Percentiles rank a stretch among this genome's conserved stretches.
Conservation (phyloP, 2,113 vertebrate species). For the Protobothrops flavoviridis region DNA sequence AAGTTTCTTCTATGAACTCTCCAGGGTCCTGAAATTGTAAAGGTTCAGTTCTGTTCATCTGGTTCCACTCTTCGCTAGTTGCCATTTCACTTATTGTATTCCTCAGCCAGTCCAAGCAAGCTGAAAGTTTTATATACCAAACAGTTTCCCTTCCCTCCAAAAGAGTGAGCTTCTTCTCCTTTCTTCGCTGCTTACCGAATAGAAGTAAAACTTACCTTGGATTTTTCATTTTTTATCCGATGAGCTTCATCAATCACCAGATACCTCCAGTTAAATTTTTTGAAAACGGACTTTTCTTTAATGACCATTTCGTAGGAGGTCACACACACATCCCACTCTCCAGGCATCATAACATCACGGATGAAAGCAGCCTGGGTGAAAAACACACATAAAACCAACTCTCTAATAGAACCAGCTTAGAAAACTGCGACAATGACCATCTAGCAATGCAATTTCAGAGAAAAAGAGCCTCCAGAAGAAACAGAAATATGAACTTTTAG, state of each 20-base stretch:
- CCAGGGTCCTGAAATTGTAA: not conserved
- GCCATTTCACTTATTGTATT: not conserved
- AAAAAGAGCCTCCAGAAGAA: not conserved
- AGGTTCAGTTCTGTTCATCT: not conserved
- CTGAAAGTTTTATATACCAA: not conserved
- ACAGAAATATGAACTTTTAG: too few relatives aligned
- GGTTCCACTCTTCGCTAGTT: not conserved
- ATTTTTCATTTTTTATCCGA: slow-evolving; percentile 92
- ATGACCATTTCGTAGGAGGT: slow-evolving; percentile 92
- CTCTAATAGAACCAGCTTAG: not conserved
- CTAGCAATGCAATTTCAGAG: not conserved
- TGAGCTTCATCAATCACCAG: slow-evolving; percentile 90
- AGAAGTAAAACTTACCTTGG: slow-evolving; percentile 76
- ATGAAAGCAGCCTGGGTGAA: slow-evolving; percentile 83
- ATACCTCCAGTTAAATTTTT: slow-evolving; percentile 91
- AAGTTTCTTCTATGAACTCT: not conserved
- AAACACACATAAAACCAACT: slow-evolving; percentile 27
- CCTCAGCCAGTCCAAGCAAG: not conserved
- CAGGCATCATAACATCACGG: slow-evolving; percentile 90
- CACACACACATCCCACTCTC: slow-evolving; percentile 90
- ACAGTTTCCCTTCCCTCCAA: not conserved
- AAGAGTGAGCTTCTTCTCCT: not conserved
- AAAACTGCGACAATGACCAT: not conserved
- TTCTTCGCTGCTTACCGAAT: slow-evolving; percentile 12
- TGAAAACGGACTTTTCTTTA: slow-evolving; percentile 88